These are phyloP conservation scores for Hapalemur alaotrensis DNA, from an alignment of 2,797 vertebrate genomes.

Conservation along the genomic window DNA sequence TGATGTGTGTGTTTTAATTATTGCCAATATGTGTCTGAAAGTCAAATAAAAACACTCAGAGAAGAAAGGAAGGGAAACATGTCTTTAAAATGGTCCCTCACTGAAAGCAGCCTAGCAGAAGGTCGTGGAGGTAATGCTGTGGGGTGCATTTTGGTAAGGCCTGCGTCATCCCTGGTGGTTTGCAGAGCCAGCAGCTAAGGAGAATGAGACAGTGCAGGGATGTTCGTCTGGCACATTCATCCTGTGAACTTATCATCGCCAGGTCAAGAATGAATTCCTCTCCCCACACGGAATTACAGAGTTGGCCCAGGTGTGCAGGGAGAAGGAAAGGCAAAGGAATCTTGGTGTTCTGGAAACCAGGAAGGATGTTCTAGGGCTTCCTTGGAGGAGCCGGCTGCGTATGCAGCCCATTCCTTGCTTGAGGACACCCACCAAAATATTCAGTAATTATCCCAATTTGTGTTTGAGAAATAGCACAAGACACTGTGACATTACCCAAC, in stretches of 20 bases:
- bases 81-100: not conserved
- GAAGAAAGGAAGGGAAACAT: not conserved
- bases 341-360: not conserved
- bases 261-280: slow-evolving; percentile 4
- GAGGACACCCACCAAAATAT: not conserved
- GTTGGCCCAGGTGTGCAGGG: not conserved
- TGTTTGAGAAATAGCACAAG: not conserved
- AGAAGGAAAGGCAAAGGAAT: not conserved
- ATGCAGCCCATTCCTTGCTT: not conserved
- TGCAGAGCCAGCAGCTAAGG: not conserved
- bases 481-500: accelerated
- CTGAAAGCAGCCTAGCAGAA: not conserved
- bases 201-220: not conserved
- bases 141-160: accelerated
- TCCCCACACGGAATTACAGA: not conserved
- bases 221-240: not conserved
- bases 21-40: not conserved
- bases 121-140: not conserved
- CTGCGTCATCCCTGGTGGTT: not conserved
- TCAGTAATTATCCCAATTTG: not conserved
- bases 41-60: not conserved
- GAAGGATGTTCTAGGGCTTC: not conserved
- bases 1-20: not conserved
- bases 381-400: not conserved
- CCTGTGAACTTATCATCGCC: not conserved